Conservation (phyloP, 2,888 invertebrate species). For the Lycocerus yunnanus region DNA sequence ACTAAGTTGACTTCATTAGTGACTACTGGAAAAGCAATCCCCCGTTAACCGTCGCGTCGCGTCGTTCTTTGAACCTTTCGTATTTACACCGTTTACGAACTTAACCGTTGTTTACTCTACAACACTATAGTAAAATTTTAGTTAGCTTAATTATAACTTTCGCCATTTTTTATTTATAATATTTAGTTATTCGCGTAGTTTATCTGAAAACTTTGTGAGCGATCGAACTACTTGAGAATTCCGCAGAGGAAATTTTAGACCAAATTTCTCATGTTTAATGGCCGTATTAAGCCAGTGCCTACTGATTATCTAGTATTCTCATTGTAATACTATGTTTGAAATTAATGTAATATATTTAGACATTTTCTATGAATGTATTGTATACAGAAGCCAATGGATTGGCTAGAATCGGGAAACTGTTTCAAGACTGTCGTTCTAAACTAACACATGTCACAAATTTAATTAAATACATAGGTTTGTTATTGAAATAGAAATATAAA, state of each 20-base stretch:
- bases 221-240: neutral
- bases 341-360: neutral
- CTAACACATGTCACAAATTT: neutral
- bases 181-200: too few species aligned
- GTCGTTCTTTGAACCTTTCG: neutral
- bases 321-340: too few species aligned
- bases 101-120: too few species aligned
- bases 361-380: neutral
- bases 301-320: too few species aligned
- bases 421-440: neutral
- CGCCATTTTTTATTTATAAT: too few species aligned
- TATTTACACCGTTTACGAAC: neutral
- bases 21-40: slow-evolving; percentile 13
- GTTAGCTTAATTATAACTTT: too few species aligned
- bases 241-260: neutral
- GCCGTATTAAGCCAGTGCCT: neutral
- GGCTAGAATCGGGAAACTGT: neutral
- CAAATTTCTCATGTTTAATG: neutral
- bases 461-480: neutral
- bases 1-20: slow-evolving; percentile 18
- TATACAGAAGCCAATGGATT: neutral
- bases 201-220: neutral
- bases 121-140: too few species aligned
- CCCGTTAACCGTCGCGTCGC: neutral
- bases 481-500: neutral